These are phyloP conservation scores for Manduca sexta DNA, from an alignment of 1,140 invertebrate genomes.

Conservation along the genomic window DNA sequence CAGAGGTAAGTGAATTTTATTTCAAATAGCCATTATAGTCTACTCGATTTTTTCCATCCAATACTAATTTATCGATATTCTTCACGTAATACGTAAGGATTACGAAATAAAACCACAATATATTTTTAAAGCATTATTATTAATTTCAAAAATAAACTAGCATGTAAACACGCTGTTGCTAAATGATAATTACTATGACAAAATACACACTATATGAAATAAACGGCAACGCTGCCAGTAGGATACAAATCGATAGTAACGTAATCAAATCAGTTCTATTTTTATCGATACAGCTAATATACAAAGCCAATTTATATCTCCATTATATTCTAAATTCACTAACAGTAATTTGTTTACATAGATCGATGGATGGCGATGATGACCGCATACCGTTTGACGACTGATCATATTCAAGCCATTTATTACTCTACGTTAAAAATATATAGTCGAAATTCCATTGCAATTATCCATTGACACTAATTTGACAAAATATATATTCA, in stretches of 20 bases:
- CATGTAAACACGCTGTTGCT: constrained; percentile 61
- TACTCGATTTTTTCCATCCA: too few species aligned
- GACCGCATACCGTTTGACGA: not conserved
- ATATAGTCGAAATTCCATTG: too few species aligned
- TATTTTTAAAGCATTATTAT: constrained; percentile 65
- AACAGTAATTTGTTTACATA: constrained; percentile 39
- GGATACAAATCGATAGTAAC: constrained; percentile 20
- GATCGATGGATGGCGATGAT: not conserved
- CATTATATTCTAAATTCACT: constrained; percentile 44
- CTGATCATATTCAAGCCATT: not conserved
- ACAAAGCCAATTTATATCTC: constrained; percentile 34
- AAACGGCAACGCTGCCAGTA: constrained; percentile 23
- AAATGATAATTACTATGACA: constrained; percentile 56
- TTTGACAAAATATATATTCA: too few species aligned
- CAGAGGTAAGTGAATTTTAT: too few species aligned
- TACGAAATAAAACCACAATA: not conserved
- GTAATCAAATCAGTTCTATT: constrained; percentile 35
- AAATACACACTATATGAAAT: constrained; percentile 49
- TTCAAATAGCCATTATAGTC: too few species aligned
- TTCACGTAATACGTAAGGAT: not conserved
- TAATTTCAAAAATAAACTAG: constrained; percentile 69
- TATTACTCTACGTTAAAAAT: too few species aligned
- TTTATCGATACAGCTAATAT: constrained; percentile 15
- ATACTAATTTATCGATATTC: too few species aligned
- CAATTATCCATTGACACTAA: too few species aligned